Evolutionary conservation across 64 coral and sea anemone species (phyloP).

Genomic region (Montipora sp.): DNA sequence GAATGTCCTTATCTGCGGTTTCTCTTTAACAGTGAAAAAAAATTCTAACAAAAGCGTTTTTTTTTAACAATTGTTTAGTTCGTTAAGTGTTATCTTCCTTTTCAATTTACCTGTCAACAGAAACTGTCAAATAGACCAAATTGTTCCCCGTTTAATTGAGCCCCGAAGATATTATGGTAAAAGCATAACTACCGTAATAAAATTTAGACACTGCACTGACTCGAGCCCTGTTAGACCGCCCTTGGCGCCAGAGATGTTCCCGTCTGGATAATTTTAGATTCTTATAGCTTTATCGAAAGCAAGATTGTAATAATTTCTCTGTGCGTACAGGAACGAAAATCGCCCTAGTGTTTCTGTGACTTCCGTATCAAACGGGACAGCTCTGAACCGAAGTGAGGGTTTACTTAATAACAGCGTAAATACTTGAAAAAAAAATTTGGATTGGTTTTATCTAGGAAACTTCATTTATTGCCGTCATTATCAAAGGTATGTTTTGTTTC

Average conservation of each 20-base stretch:
- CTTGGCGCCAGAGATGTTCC: neutral
- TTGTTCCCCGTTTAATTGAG: slow-evolving; percentile 20
- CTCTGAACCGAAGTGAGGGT: neutral
- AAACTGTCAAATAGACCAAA: neutral
- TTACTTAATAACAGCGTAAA: slow-evolving; percentile 13
- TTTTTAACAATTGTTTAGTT: neutral
- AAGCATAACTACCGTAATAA: slow-evolving; percentile 5
- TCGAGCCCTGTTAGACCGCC: slow-evolving; percentile 18
- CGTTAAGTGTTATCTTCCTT: neutral
- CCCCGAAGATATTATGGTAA: slow-evolving; percentile 1
- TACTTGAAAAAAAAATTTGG: slow-evolving; percentile 22
- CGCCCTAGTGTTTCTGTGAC: no score
- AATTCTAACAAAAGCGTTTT: neutral
- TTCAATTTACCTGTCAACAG: slow-evolving; percentile 7
- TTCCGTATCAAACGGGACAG: neutral
- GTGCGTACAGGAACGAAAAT: neutral
- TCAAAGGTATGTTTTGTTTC: neutral
- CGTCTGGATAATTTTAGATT: neutral
- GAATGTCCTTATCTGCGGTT: neutral
- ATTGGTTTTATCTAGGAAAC: neutral
- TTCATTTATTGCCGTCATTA: neutral
- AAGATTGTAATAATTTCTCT: neutral
- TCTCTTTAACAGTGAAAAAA: neutral
- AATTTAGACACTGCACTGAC: neutral
- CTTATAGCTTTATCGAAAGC: neutral